Evolutionary conservation across 2,113 vertebrate genomes (phyloP), one percentile per base, ranked within the genome.

Genomic region (Dendrocopos noguchii): DNA sequence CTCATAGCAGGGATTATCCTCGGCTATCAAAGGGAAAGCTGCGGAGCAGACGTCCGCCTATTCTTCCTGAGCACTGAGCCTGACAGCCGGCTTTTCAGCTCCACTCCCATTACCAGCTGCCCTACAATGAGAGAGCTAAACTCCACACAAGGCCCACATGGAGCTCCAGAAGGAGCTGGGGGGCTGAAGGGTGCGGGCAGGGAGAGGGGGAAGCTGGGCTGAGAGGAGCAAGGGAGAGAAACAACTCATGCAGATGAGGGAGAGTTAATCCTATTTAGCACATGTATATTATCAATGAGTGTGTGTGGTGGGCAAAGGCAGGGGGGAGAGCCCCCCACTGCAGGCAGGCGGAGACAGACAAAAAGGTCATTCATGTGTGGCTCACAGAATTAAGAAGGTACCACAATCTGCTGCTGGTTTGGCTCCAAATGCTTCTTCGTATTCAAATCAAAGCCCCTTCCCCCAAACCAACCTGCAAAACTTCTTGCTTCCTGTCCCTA

Each of bases 241-340:
- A 96, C 92, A 87, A 84, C 84, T 96, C 91, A 83, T 71, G 84
- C 94, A 97, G 86, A 95, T 90, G 91, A 82, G 91, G 80, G 72
- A 93, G 75, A 95, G 84, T 95, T 98, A 98, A 98, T 98, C 97
- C 97, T 97, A 94, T 97, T 98, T 98, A 98, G 96, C 97, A 97
- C 95, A 97, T 96, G 92, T 98, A 97, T 97, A 97, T 97, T 98
- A 97, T 97, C 95, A 97, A 94, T 93, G 93, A 96, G 87, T 71
- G 83, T 95, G 91, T 92, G 91, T 13, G 96, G 93, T 91, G 92
- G 91, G 91, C 88, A 84, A 95, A 94, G 88, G 80, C 88, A 80
- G 76, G 91, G 86, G 88, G 75, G 53, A 39, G 68, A 91, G 64
- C 81, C 92, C 81, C 90, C 90, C 81, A 88, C 70, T 47, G 94